phyloP scores from a whole-genome alignment of 2,797 vertebrate genomes.

The Propithecus perrieri region DNA sequence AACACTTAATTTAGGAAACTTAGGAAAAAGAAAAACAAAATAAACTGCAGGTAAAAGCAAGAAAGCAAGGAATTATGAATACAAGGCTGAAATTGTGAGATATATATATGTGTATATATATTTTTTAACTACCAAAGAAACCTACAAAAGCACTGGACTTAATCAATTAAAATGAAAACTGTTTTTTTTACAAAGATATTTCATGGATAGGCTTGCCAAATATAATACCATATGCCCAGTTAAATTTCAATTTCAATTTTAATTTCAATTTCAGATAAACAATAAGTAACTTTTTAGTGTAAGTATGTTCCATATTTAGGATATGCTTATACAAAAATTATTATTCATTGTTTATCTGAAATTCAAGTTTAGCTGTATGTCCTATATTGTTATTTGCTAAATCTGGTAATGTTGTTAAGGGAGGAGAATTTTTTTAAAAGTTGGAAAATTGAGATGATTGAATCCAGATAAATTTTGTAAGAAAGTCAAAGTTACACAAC shows the following conservation, averaged over 20 bases:
- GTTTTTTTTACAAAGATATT: background rate
- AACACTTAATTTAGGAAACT: background rate
- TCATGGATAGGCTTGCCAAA: background rate
- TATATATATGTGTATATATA: background rate
- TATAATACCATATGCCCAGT: background rate
- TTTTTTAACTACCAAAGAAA: background rate
- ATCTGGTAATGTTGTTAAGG: background rate
- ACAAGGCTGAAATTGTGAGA: background rate
- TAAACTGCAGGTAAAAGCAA: background rate
- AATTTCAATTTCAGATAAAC: background rate
- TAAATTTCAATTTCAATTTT: conserved; percentile 9
- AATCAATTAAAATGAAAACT: background rate
- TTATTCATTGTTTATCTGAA: conserved; percentile 21
- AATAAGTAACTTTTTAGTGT: background rate
- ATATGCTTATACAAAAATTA: background rate
- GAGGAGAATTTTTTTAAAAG: background rate
- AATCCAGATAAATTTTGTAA: background rate
- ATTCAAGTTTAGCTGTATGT: background rate
- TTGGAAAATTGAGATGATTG: conserved; percentile 2
- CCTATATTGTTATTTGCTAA: background rate
- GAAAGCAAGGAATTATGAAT: background rate
- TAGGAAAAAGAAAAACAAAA: background rate
- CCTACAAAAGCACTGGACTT: background rate
- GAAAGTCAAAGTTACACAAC: conserved; percentile 26
- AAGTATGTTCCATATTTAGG: background rate